Base-by-base conservation (phyloP, 2,113 vertebrate species). In the Oncorhynchus keta region DNA sequence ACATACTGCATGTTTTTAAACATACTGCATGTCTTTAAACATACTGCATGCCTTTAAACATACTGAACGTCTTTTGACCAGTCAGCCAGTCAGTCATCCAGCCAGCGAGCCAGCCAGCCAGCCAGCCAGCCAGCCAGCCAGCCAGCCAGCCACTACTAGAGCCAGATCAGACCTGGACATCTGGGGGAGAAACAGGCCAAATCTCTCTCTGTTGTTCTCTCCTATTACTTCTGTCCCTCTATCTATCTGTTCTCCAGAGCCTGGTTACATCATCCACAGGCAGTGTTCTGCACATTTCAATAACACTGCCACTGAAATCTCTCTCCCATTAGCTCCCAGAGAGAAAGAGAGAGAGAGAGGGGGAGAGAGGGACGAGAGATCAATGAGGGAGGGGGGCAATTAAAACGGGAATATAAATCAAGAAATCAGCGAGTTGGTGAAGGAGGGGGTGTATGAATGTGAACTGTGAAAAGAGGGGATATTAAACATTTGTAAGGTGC, bases 101-200 rank as follows among this genome's bases (percentile, higher is more conserved):
- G 9, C 8, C 8, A 18, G 49, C 0, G 3, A 55, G 3, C 0
- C 49, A 55, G 49, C 0, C 39, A 45, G 39, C 1, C 39, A 45
- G 1, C 0, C 8, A 62, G n/a, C 0, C 18, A 22, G 2, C 2
- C 59, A 22, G 13, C 1, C 59, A 22, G 59, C 1, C 59, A 62
- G n/a, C 1, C 59, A 62, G 59, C 1, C 59, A 84, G 86, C 83
- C 70, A 79, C 79, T 57, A 78, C 83, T 77, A 79, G 79, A 86
- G 88, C 87, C 87, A 90, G 85, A 12, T 4, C 83, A 90, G 85
- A 91, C 85, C 86, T 91, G 91, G 87, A 87, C 85, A 87, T 85
- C 71, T 87, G 79, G 61, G 22, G 79, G 77, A 86, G 75, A 87
- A 89, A 87, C 84, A 77, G 89, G 86, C 82, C 87, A 88, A 86